Evolutionary conservation across 2,113 vertebrate species (phyloP).

Genomic region (Rana temporaria): DNA sequence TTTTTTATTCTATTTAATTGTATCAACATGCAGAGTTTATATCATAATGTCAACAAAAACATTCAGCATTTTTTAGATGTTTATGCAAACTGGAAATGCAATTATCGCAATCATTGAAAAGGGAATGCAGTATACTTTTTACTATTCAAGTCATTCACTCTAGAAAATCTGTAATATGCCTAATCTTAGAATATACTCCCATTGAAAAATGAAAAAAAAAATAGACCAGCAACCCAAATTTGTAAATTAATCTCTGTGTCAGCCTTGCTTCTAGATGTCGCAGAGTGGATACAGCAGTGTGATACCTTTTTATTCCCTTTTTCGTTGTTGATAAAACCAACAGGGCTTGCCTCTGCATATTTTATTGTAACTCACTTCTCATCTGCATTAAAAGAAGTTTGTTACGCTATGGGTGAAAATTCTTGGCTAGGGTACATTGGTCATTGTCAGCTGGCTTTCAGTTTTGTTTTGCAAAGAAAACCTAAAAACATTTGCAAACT

Average conservation of each 20-base stretch:
- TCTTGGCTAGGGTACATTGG: too few species aligned
- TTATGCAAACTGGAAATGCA: slow-evolving; percentile 34
- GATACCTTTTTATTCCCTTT: slow-evolving; percentile 7
- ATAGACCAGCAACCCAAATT: neutral
- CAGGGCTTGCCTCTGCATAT: slow-evolving; percentile 22
- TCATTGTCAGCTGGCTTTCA: too few species aligned
- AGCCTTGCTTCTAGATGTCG: slow-evolving; percentile 4
- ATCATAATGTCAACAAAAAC: slow-evolving; percentile 7
- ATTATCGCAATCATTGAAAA: neutral
- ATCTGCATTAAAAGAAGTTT: neutral
- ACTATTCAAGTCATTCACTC: neutral
- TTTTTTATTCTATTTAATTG: slow-evolving; percentile 34
- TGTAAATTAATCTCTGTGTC: neutral
- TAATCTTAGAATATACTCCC: neutral
- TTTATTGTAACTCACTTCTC: neutral
- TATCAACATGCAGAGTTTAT: slow-evolving; percentile 20
- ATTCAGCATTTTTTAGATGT: neutral
- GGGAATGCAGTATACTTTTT: slow-evolving; percentile 1
- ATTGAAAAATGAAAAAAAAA: too few species aligned
- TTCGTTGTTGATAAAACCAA: slow-evolving; percentile 1
- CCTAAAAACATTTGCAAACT: too few species aligned
- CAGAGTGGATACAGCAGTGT: slow-evolving; percentile 6
- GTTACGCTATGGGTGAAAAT: too few species aligned
- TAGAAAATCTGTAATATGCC: slow-evolving; percentile 1
- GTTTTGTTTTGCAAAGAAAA: too few species aligned